Evolutionary conservation across 2,113 vertebrate genomes (phyloP).

Genomic region (Microtus richardsoni): DNA sequence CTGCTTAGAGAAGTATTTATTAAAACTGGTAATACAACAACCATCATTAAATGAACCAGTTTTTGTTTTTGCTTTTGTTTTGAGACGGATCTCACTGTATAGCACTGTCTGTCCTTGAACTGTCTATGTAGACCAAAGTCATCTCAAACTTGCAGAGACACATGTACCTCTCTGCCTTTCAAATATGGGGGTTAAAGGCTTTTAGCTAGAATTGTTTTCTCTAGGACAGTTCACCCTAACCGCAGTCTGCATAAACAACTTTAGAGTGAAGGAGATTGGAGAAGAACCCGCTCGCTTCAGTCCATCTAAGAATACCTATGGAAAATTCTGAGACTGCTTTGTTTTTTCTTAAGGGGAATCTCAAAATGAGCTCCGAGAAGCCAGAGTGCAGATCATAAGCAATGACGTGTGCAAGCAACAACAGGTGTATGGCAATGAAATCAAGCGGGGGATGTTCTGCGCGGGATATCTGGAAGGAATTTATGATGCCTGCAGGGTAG

Average conservation of each 20-base stretch:
- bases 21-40: conserved; percentile 15
- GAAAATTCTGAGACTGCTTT: conserved; percentile 52
- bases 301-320: background rate
- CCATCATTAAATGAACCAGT: background rate
- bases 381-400: conserved; percentile 93
- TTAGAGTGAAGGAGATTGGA: background rate
- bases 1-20: background rate
- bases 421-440: conserved; percentile 79
- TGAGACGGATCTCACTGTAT: background rate
- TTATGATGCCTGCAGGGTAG: conserved; percentile 96
- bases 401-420: conserved; percentile 88
- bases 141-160: background rate
- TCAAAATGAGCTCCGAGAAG: conserved; percentile 90
- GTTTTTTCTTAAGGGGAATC: conserved; percentile 77
- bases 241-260: background rate
- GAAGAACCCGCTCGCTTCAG: background rate
- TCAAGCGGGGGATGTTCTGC: conserved; percentile 94
- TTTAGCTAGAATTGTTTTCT: conserved; percentile 17
- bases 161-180: background rate
- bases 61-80: background rate
- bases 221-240: background rate
- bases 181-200: background rate
- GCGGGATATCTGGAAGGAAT: conserved; percentile 92
- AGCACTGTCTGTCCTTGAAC: background rate
- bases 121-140: background rate